Percentiles rank a stretch among this genome's conserved stretches.
phyloP scores from a whole-genome alignment of 2,797 vertebrate species.

The Phrynocephalus guinanensis region DNA sequence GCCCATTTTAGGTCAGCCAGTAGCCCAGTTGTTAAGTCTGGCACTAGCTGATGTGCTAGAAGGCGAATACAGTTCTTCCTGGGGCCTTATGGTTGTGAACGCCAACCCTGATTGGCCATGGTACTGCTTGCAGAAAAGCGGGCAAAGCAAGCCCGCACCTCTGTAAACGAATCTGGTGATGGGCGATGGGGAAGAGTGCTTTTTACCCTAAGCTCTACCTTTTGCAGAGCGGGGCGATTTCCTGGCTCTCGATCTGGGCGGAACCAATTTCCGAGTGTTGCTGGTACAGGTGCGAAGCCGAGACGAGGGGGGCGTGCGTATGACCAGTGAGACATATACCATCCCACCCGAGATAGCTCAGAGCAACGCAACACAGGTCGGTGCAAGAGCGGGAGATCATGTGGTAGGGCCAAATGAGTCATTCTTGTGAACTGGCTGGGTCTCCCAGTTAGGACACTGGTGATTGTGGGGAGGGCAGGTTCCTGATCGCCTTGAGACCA shows the following conservation, averaged over 20 bases:
- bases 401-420: background rate
- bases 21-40: background rate
- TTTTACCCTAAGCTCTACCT: slow-evolving; percentile 1
- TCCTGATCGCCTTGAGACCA: background rate
- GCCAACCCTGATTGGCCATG: background rate
- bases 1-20: background rate
- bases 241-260: slow-evolving; percentile 87
- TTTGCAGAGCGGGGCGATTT: slow-evolving; percentile 84
- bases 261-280: slow-evolving; percentile 89
- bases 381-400: background rate
- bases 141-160: background rate
- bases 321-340: slow-evolving; percentile 80
- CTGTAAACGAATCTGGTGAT: no score
- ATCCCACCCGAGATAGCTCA: slow-evolving; percentile 77
- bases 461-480: background rate
- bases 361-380: slow-evolving; percentile 76
- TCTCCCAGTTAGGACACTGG: background rate
- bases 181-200: background rate
- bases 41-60: background rate
- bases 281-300: slow-evolving; percentile 74
- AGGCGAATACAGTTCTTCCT: background rate
- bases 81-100: background rate
- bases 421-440: background rate
- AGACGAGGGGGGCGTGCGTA: slow-evolving; percentile 68
- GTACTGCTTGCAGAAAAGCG: background rate